Base-by-base conservation (phyloP, 2,888 invertebrate genomes). In the Nyleta sp. region DNA sequence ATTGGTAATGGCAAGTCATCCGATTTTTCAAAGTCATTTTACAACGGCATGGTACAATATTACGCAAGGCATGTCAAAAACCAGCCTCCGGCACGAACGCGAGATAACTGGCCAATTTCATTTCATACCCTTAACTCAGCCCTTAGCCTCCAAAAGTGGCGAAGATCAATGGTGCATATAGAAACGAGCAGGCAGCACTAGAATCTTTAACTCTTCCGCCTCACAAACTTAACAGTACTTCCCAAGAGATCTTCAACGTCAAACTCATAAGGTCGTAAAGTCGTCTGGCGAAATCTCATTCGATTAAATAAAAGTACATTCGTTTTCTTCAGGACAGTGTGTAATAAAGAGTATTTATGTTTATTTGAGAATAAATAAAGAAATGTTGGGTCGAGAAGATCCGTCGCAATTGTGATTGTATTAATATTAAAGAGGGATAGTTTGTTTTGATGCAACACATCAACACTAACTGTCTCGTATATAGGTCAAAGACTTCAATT, bases 191-290 rank as follows among this genome's bases (percentile, higher is more conserved):
- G 52, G 55, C 64, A 46, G 52, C 76, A 80, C 80, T 78, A 64
- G 83, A 86, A 87, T 87, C 85, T 86, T 83, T 78, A 84, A 86
- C 82, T 83, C 85, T 85, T 84, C 85, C 80, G 80, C 82, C 81
- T 82, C 83, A 82, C 84, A 83, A 86, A 87, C 79, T 85, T 82
- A 83, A 84, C 85, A 80, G 83, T 82, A 81, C 73, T 57, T 79
- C 75, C 71, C 80, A 65, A 75, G 78, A 72, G 77, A 57, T 77
- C 59, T 71, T 67, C 67, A 67, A 65, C 80, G 52, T 64, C 59
- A 64, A 64, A 76, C 64, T 76, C 76, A 65, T 70, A 48, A 70
- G 44, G 72, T 52, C 77, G 44, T 72, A 78, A 71, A 57, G 68
- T 75, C 55, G 59, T 48, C 60, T 68, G 40, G 50, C 24, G 11